Percentiles rank a stretch among this genome's conserved stretches.
Conservation (phyloP, 1,140 invertebrate genomes). For the Bombus soroeensis region DNA sequence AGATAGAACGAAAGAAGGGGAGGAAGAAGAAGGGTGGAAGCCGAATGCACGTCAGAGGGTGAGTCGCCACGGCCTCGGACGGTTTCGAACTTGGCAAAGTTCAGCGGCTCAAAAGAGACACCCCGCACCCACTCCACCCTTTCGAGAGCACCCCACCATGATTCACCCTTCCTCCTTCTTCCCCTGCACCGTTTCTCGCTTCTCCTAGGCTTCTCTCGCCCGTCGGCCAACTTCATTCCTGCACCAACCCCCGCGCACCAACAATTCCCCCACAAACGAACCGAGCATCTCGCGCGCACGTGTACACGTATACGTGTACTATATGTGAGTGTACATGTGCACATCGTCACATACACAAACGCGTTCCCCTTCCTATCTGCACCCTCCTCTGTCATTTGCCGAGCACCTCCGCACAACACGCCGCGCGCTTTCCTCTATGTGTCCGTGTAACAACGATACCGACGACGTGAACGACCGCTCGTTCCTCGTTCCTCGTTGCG, state of each 20-base stretch:
- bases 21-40: conserved; percentile 36
- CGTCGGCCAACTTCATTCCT: conserved; percentile 41
- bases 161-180: conserved; percentile 47
- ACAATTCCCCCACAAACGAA: conserved; percentile 4
- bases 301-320: neutral
- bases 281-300: conserved; percentile 26
- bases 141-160: conserved; percentile 62
- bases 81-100: conserved; percentile 75
- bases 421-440: neutral
- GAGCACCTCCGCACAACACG: conserved; percentile 34
- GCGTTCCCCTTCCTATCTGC: neutral
- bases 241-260: neutral
- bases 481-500: conserved; percentile 47
- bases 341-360: neutral
- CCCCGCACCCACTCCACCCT: conserved; percentile 52
- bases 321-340: neutral
- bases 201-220: conserved; percentile 62
- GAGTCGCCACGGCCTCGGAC: conserved; percentile 65
- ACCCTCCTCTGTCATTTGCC: conserved; percentile 34
- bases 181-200: conserved; percentile 34
- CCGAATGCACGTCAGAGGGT: conserved; percentile 50
- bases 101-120: conserved; percentile 73
- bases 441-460: conserved; percentile 21
- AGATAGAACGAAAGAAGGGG: conserved; percentile 23
- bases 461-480: conserved; percentile 57